Evolutionary conservation across 2,888 invertebrate genomes (phyloP).

Genomic region (Rhabditoides inermis): DNA sequence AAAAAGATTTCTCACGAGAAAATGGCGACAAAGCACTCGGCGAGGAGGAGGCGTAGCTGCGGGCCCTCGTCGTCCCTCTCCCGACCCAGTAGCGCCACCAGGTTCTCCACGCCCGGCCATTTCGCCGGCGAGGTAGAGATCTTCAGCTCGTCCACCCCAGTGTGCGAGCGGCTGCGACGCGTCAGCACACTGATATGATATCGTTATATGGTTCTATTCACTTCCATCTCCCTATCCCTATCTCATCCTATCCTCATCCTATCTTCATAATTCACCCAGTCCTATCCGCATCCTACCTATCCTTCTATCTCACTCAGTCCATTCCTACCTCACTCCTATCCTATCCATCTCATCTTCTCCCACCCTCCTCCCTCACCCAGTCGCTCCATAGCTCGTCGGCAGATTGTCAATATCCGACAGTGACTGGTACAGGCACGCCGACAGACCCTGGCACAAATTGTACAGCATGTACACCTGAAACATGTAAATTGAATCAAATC

Average conservation of each 20-base stretch:
- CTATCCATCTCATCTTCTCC: no score
- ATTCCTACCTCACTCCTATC: no score
- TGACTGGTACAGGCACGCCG: slow-evolving; percentile 97
- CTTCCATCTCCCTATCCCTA: no score
- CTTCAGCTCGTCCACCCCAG: slow-evolving; percentile 15
- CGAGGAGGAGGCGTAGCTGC: slow-evolving; percentile 74
- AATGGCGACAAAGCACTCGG: slow-evolving; percentile 85
- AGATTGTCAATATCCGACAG: slow-evolving; percentile 65
- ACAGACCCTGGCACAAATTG: slow-evolving; percentile 85
- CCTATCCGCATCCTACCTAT: not conserved
- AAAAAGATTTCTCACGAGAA: no score
- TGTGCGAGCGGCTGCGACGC: slow-evolving; percentile 13
- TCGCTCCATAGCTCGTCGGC: not conserved
- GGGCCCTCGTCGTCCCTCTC: slow-evolving; percentile 92
- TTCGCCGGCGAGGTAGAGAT: slow-evolving; percentile 50
- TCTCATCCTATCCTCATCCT: no score
- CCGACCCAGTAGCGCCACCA: slow-evolving; percentile 77
- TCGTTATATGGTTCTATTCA: not conserved
- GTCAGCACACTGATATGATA: slow-evolving; percentile 23
- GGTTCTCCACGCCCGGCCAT: slow-evolving; percentile 83
- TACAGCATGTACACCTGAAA: slow-evolving; percentile 75
- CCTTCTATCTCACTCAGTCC: not conserved
- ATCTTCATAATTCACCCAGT: no score
- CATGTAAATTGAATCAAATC: no score
- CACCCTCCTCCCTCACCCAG: slow-evolving; percentile 11